Base-by-base conservation (phyloP, 2,888 invertebrate genomes). In the Bursaphelenchus okinawaensis region DNA sequence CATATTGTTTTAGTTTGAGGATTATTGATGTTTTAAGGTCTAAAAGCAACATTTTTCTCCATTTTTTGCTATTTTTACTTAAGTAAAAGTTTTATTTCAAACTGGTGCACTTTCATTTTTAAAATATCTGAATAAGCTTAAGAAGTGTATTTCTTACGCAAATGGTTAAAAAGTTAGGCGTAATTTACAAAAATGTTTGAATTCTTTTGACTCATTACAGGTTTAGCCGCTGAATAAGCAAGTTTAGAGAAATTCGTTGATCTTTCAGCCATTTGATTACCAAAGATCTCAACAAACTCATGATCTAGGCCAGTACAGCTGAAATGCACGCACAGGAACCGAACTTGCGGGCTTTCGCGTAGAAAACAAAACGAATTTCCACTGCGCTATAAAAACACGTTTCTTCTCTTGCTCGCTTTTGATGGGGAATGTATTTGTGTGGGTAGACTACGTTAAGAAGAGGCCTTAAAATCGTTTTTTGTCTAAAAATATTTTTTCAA, bases 161-260 rank as follows among this genome's bases (percentile, higher is more conserved):
- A n/a, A n/a, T n/a, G n/a, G n/a, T n/a, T n/a, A n/a, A n/a, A n/a
- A n/a, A n/a, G n/a, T n/a, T n/a, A n/a, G n/a, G n/a, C 40, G 1
- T 3, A 40, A 4, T 40, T 40, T n/a, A 1, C 6, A 40, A 40
- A 40, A 40, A 1, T 40, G 40, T 40, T 40, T 2, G 40, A 40
- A 40, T 40, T 40, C 40, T n/a, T 40, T 40, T 40, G 40, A 6
- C 40, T 6, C 16, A 29, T 52, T 24, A 24, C 19, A 55, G 40
- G 20, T 12, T 26, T 29, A 22, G 82, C 16, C 19, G 29, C 22
- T 12, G 12, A 40, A 40, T 40, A 3, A 40, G 40, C 40, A 40
- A 40, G 40, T 40, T 40, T 40, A 1, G 12, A n/a, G 40, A 40
- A n/a, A 40, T 40, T 40, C 40, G 12, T 40, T 40, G 12, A 40